Evolutionary conservation across 2,797 vertebrate genomes (phyloP).

Genomic region (Tamandua tetradactyla): DNA sequence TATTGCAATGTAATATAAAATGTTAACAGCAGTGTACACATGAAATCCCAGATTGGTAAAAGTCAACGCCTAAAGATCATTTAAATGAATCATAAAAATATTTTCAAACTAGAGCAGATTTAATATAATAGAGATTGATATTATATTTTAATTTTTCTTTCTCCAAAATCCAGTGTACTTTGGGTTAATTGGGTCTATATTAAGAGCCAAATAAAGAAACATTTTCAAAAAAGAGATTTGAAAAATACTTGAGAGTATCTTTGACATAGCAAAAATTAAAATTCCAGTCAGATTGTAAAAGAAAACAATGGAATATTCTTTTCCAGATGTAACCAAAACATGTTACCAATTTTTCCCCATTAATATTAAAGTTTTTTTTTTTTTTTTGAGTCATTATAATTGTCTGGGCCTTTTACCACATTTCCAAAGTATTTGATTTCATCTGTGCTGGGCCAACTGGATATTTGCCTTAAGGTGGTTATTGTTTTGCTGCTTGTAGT

Average conservation of each 20-base stretch:
- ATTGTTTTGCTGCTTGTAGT: background rate
- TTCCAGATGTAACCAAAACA: slow-evolving; percentile 22
- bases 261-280: slow-evolving; percentile 25
- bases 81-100: background rate
- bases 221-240: slow-evolving; percentile 1
- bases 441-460: background rate
- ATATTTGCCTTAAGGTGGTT: background rate
- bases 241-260: slow-evolving; percentile 20
- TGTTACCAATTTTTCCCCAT: background rate
- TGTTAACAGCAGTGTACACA: background rate
- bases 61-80: background rate
- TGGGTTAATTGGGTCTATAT: background rate
- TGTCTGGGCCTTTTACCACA: background rate
- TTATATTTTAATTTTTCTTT: background rate
- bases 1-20: background rate
- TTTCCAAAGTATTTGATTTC: background rate
- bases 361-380: background rate
- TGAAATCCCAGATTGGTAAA: background rate
- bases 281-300: slow-evolving; percentile 43
- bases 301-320: background rate
- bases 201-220: slow-evolving; percentile 48
- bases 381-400: background rate
- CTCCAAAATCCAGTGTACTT: background rate
- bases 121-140: background rate
- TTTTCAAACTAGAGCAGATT: background rate